Conservation (phyloP, 2,888 invertebrate genomes). For the Leptura quadrifasciata region DNA sequence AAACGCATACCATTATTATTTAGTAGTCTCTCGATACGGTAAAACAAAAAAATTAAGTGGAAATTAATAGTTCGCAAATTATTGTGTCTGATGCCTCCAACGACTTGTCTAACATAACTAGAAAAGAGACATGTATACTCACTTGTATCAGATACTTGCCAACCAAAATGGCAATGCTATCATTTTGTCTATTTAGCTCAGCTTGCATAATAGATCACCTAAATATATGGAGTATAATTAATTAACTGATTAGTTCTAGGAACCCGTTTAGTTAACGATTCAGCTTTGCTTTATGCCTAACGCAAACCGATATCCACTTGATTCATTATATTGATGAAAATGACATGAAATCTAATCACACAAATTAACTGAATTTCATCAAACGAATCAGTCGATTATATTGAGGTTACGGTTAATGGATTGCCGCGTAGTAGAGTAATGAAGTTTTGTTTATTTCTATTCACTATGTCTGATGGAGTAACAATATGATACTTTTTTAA, state of each 20-base stretch:
- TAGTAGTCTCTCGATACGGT: too few species aligned
- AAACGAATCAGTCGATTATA: slow-evolving; percentile 18
- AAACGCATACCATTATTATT: too few species aligned
- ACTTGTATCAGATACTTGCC: neutral
- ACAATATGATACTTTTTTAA: too few species aligned
- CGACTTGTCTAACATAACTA: neutral
- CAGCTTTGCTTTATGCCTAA: slow-evolving; percentile 41
- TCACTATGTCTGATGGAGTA: neutral
- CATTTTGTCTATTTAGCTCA: neutral
- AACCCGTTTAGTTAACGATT: slow-evolving; percentile 34
- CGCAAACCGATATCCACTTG: slow-evolving; percentile 33
- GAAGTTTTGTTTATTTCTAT: neutral
- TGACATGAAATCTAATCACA: slow-evolving; percentile 24
- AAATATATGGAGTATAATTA: neutral
- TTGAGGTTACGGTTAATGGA: slow-evolving; percentile 34
- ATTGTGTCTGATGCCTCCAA: too few species aligned
- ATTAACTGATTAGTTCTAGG: slow-evolving; percentile 20
- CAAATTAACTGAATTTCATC: slow-evolving; percentile 32
- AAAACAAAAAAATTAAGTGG: too few species aligned
- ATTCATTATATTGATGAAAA: slow-evolving; percentile 21
- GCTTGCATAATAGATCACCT: neutral
- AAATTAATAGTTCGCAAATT: too few species aligned
- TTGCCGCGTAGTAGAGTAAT: neutral
- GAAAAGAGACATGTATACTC: neutral
- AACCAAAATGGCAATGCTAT: neutral